Conservation (phyloP, 2,797 vertebrate species). For the Odontamblyopus lacepedii region DNA sequence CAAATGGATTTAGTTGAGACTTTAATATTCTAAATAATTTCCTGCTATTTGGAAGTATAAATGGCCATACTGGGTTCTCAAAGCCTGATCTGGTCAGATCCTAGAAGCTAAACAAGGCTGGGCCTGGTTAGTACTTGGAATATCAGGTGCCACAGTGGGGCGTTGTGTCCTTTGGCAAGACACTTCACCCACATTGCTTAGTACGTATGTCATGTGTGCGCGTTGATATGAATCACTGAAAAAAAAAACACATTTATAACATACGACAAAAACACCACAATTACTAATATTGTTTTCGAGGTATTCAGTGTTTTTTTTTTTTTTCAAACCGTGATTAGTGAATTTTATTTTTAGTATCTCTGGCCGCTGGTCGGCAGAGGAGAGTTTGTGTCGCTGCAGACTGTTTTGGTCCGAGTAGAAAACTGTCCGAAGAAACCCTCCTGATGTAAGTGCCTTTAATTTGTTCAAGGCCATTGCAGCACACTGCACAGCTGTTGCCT, state of each 20-base stretch:
- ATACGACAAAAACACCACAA: neutral
- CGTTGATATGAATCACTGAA: too few relatives aligned
- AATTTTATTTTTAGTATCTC: too few relatives aligned
- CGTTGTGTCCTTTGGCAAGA: neutral
- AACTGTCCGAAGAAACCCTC: constrained; percentile 39
- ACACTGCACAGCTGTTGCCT: constrained; percentile 63
- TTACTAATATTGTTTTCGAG: neutral
- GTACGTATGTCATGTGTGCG: too few relatives aligned
- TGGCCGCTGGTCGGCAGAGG: constrained; percentile 13
- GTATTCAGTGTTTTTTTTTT: neutral
- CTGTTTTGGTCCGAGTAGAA: constrained; percentile 31
- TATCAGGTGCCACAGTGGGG: too few relatives aligned
- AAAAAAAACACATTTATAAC: neutral
- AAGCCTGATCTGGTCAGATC: too few relatives aligned
- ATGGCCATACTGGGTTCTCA: too few relatives aligned
- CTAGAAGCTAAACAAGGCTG: too few relatives aligned
- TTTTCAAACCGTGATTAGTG: neutral
- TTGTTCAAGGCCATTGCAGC: constrained; percentile 59
- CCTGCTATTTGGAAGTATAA: too few relatives aligned
- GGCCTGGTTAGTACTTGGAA: too few relatives aligned
- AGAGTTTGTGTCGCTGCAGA: constrained; percentile 23
- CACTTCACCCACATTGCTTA: too few relatives aligned
- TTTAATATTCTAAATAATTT: too few relatives aligned
- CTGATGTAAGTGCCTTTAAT: constrained; percentile 51
- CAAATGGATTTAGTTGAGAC: too few relatives aligned